A percentile compares a stretch with the other conserved stretches of the same genome.
Conservation (phyloP, 2,113 vertebrate species). For the Indicator maculatus region DNA sequence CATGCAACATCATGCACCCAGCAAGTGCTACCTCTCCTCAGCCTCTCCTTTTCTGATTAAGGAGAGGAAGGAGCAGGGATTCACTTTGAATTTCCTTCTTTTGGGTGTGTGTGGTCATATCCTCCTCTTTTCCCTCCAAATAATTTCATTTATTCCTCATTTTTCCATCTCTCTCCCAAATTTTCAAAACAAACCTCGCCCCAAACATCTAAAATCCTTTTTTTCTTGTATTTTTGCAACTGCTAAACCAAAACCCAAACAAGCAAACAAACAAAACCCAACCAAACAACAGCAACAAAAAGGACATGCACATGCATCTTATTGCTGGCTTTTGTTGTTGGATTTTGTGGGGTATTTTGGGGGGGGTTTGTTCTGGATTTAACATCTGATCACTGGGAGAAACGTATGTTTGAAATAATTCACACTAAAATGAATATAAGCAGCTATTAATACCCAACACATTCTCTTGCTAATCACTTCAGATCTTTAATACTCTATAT, state of each 20-base stretch:
- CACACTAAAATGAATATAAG: background rate
- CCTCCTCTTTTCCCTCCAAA: background rate
- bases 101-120: background rate
- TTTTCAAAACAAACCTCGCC: background rate
- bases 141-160: background rate
- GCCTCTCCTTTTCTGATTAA: background rate
- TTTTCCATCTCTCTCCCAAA: background rate
- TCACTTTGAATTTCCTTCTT: background rate
- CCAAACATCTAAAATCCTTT: background rate
- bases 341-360: background rate
- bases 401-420: background rate
- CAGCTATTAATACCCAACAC: background rate
- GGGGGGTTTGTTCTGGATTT: background rate
- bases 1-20: accelerated
- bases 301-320: background rate
- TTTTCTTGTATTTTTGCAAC: background rate
- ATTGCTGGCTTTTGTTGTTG: background rate
- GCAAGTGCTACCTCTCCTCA: background rate
- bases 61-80: background rate
- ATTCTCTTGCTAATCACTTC: background rate
- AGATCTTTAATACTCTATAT: conserved; percentile 3
- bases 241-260: background rate
- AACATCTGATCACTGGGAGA: background rate
- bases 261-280: background rate
- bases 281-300: no score